Base-by-base conservation (phyloP, 2,888 invertebrate species). In the Neoitamus cyanurus region DNA sequence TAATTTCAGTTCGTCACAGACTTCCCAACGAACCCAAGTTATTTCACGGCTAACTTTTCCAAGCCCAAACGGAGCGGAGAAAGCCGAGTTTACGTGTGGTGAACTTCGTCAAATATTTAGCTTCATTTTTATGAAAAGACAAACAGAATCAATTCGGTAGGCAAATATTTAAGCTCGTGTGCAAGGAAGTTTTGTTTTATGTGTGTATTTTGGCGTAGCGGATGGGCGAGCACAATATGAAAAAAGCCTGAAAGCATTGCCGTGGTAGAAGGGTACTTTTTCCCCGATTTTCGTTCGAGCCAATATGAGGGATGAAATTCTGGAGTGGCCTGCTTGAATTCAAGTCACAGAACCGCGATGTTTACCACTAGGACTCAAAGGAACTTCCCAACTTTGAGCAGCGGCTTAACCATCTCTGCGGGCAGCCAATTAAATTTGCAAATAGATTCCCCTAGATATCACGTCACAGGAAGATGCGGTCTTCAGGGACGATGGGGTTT, bases 71-170 rank as follows among this genome's bases (percentile, higher is more conserved):
- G 58, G 58, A 58, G 58, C 58, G 73, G 36, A 73, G 36, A 73
- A 73, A 73, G 15, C 68, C 20, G 25, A 58, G 25, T 58, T 58
- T 58, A 58, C 58, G 58, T 58, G 34, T 68, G 36, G 77, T 28
- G 77, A 46, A 28, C 77, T 77, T 77, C 13, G 6, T 4, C 28
- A 84, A 84, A 84, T 84, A 84, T 84, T 84, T 84, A 69, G n/a
- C 31, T 77, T 84, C 25, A 77, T 84, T 86, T 86, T 86, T 84
- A 75, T 86, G 84, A 84, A 83, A 86, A 84, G 78, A 80, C 70
- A 86, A 86, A 86, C 84, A 86, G 83, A 86, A 84, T 86, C 86
- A 86, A 86, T 84, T 86, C 84, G 80, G 78, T 80, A 25, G 68
- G 83, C 15, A 84, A 86, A 86, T 84, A 84, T 84, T 86, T 86